Evolutionary conservation across 2,888 invertebrate species (phyloP).

Genomic region (Euproctis similis): DNA sequence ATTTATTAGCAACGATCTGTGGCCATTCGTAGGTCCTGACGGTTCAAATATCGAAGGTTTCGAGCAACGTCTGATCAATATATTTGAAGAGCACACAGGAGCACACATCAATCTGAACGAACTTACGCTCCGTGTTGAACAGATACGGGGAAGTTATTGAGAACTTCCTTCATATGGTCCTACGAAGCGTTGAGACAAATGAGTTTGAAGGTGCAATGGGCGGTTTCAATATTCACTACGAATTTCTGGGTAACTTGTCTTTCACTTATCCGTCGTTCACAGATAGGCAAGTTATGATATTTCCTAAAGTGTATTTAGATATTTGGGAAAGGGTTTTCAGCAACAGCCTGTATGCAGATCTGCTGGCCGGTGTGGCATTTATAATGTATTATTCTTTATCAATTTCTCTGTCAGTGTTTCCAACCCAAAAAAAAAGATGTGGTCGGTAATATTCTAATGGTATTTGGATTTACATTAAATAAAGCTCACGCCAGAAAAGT

Average conservation of each 20-base stretch:
- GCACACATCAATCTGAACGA: too few relatives aligned
- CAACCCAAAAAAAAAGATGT: slow-evolving; percentile 12
- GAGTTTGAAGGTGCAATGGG: slow-evolving; percentile 28
- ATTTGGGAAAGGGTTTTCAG: slow-evolving; percentile 17
- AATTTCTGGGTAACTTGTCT: slow-evolving; percentile 6
- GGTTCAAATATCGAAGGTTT: slow-evolving; percentile 12
- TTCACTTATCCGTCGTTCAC: slow-evolving; percentile 20
- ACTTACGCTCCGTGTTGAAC: too few relatives aligned
- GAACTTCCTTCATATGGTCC: slow-evolving; percentile 12
- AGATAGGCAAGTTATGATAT: slow-evolving; percentile 12
- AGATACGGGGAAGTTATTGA: too few relatives aligned
- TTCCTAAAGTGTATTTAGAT: slow-evolving; percentile 13
- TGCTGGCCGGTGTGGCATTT: slow-evolving; percentile 11
- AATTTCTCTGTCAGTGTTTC: slow-evolving; percentile 22
- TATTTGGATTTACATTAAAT: slow-evolving; percentile 33
- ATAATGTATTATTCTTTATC: slow-evolving; percentile 19
- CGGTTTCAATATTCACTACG: background rate
- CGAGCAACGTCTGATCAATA: slow-evolving; percentile 29
- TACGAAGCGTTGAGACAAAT: slow-evolving; percentile 17
- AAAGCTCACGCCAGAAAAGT: slow-evolving; percentile 15
- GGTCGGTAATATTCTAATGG: slow-evolving; percentile 20
- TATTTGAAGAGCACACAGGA: too few relatives aligned
- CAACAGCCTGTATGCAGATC: slow-evolving; percentile 3
- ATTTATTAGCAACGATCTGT: slow-evolving; percentile 22
- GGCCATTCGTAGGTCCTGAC: slow-evolving; percentile 27